A percentile compares a stretch with the other conserved stretches of the same genome.
Conservation (phyloP, 2,888 invertebrate species). For the Rutpela maculata region DNA sequence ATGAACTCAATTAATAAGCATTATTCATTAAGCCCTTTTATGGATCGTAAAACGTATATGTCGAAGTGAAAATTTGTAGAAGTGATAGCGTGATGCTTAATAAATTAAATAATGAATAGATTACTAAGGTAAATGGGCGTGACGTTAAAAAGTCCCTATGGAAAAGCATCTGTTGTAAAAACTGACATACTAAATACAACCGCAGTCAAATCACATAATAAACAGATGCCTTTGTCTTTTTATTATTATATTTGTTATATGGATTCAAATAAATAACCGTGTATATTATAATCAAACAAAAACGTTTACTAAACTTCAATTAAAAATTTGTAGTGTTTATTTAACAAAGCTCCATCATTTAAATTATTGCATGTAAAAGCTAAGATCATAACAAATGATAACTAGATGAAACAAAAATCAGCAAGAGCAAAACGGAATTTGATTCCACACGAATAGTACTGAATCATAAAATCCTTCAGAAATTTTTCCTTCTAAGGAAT, state of each 20-base stretch:
- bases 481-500: too few relatives aligned
- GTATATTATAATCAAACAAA: too few relatives aligned
- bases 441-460: too few relatives aligned
- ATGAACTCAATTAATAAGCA: neutral
- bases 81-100: slow-evolving; percentile 39
- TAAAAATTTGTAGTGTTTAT: too few relatives aligned
- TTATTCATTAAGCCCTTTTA: neutral
- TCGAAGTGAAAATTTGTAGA: slow-evolving; percentile 36
- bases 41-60: neutral
- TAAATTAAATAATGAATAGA: slow-evolving; percentile 40
- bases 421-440: too few relatives aligned
- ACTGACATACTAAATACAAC: slow-evolving; percentile 3
- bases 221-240: slow-evolving; percentile 9
- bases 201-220: slow-evolving; percentile 13
- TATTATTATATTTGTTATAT: neutral
- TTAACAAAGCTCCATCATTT: too few relatives aligned
- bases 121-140: slow-evolving; percentile 38
- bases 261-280: neutral
- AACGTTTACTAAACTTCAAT: too few relatives aligned
- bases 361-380: too few relatives aligned
- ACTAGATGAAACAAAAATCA: too few relatives aligned
- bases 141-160: slow-evolving; percentile 42
- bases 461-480: too few relatives aligned
- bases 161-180: slow-evolving; percentile 28
- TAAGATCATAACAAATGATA: too few relatives aligned